phyloP scores from a whole-genome alignment of 2,797 vertebrate genomes.

The Phoxinus dragarum region DNA sequence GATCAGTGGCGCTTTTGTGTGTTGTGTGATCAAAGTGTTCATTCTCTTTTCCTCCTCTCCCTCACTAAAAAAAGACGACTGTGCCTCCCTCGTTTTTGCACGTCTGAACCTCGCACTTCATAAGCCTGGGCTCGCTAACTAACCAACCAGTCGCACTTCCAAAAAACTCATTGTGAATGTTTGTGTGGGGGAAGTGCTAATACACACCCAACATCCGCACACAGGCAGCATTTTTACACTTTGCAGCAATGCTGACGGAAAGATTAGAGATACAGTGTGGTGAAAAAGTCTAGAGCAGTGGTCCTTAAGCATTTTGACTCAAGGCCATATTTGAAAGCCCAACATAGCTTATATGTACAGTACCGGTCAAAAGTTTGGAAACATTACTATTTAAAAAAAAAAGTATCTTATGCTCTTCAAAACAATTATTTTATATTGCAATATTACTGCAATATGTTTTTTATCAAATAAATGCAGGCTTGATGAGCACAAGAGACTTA shows the following conservation, averaged over 20 bases:
- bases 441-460: background rate
- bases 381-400: no score
- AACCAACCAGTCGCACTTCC: conserved; percentile 25
- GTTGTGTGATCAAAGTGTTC: conserved; percentile 73
- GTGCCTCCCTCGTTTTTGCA: conserved; percentile 43
- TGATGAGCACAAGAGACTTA: background rate
- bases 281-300: background rate
- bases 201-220: background rate
- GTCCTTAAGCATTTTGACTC: background rate
- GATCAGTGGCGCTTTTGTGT: conserved; percentile 60
- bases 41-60: conserved; percentile 43
- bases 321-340: background rate
- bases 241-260: conserved; percentile 24
- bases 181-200: conserved; percentile 43
- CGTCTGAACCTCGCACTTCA: conserved; percentile 42
- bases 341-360: background rate
- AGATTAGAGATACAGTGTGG: background rate
- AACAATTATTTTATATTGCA: background rate
- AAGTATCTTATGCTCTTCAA: no score
- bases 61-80: conserved; percentile 49
- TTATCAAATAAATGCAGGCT: background rate
- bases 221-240: conserved; percentile 2
- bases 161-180: conserved; percentile 34
- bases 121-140: conserved; percentile 40
- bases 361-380: no score